Conservation (phyloP, 2,113 vertebrate genomes). For the Butorides virescens region DNA sequence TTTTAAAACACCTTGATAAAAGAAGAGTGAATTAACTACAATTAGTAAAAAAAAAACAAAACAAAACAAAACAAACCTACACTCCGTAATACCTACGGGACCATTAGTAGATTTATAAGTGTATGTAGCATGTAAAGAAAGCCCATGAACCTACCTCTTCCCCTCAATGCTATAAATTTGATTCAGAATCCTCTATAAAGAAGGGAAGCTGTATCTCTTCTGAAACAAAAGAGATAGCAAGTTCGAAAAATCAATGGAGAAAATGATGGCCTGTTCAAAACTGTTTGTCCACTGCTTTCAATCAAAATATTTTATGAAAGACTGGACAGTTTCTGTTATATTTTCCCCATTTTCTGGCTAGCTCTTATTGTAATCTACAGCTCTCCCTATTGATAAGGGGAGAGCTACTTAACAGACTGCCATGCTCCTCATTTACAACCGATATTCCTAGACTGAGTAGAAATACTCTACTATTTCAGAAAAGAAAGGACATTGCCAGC, state of each 20-base stretch:
- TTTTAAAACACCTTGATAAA: background rate
- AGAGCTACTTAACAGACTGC: background rate
- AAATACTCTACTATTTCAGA: background rate
- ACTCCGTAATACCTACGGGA: background rate
- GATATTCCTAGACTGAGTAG: background rate
- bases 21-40: background rate
- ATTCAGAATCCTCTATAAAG: background rate
- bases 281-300: background rate
- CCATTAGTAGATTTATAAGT: background rate
- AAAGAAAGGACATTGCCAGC: background rate
- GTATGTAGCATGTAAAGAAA: background rate
- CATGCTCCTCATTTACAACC: background rate
- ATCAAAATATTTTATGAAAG: background rate
- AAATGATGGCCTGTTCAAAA: background rate
- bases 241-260: background rate
- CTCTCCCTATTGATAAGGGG: background rate
- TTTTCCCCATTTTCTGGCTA: background rate
- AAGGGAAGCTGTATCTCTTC: background rate
- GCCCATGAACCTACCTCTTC: background rate
- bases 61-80: background rate
- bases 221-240: background rate
- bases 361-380: background rate
- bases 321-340: background rate
- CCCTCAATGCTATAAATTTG: background rate
- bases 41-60: background rate